Evolutionary conservation across 1,140 invertebrate species (phyloP), one percentile per base, ranked within the genome.

Genomic region (Homarus americanus): DNA sequence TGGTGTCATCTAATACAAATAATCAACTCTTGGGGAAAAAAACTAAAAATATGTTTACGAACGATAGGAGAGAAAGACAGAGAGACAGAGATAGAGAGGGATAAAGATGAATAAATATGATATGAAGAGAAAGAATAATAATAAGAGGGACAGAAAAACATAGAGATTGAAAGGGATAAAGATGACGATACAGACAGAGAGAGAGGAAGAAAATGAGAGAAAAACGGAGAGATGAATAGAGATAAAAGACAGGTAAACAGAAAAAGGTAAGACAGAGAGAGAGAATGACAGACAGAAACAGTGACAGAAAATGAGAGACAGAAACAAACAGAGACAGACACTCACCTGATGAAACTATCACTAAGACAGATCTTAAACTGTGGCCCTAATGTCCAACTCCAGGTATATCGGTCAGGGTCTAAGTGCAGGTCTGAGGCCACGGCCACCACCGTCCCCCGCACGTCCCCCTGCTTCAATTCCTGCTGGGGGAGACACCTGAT

Each of bases 301-400:
- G n/a, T n/a, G n/a, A n/a, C n/a, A n/a, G n/a, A n/a, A n/a, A n/a
- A n/a, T n/a, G n/a, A n/a, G n/a, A n/a, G n/a, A n/a, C n/a, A n/a
- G n/a, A n/a, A n/a, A n/a, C n/a, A n/a, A n/a, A n/a, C n/a, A n/a
- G 28, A 49, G 44, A 0, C 9, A 2, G 44, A 4, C 12, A 24
- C 41, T 36, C 17, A 90, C 87, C 49, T 75, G 63, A 90, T 44
- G 17, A 73, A 69, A 12, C 58, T 72, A 15, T 90, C 80, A 79
- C 66, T 63, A 41, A 90, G 87, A 49, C 87, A 90, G 79, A 90
- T 58, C 79, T 90, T 90, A 20, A 90, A 3, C 80, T 90, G 87
- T 12, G 87, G 87, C 3, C 87, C 87, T 9, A 90, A 69, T 1
- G 41, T 82, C 87, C 87, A 90, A 15, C 28, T 75, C 3, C 15